Percentiles rank a stretch among this genome's conserved stretches.
Evolutionary conservation across 2,113 vertebrate genomes (phyloP).

Genomic region (Edolisoma coerulescens): DNA sequence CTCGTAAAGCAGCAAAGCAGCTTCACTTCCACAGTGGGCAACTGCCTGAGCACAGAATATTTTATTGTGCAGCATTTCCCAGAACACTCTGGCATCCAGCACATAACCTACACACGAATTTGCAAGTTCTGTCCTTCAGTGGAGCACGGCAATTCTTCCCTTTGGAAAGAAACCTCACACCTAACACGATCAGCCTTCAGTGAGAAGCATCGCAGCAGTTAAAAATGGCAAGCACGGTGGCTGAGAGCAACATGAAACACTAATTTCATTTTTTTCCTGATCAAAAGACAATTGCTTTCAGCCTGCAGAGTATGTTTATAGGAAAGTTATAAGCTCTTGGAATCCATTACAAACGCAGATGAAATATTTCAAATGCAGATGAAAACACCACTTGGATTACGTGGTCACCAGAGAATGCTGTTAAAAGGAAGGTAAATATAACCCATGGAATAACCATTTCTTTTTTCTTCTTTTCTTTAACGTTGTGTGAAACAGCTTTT

Average conservation of each 20-base stretch:
- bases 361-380: background rate
- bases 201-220: background rate
- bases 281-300: slow-evolving; percentile 4
- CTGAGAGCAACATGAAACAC: background rate
- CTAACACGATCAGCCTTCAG: background rate
- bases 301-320: background rate
- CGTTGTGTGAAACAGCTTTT: background rate
- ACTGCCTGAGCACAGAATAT: background rate
- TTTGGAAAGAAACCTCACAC: background rate
- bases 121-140: background rate
- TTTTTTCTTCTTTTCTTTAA: background rate
- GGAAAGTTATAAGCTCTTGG: background rate
- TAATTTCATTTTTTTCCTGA: background rate
- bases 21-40: background rate
- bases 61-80: background rate
- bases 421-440: slow-evolving; percentile 26
- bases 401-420: background rate
- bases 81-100: background rate
- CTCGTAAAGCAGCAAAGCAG: background rate
- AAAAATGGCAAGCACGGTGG: background rate
- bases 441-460: background rate
- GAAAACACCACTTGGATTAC: background rate
- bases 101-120: background rate
- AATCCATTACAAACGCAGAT: background rate
- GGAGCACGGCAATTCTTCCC: background rate